A percentile compares a stretch with the other conserved stretches of the same genome.
Evolutionary conservation across 2,888 invertebrate species (phyloP).

Genomic region (Cosmia pyralina): DNA sequence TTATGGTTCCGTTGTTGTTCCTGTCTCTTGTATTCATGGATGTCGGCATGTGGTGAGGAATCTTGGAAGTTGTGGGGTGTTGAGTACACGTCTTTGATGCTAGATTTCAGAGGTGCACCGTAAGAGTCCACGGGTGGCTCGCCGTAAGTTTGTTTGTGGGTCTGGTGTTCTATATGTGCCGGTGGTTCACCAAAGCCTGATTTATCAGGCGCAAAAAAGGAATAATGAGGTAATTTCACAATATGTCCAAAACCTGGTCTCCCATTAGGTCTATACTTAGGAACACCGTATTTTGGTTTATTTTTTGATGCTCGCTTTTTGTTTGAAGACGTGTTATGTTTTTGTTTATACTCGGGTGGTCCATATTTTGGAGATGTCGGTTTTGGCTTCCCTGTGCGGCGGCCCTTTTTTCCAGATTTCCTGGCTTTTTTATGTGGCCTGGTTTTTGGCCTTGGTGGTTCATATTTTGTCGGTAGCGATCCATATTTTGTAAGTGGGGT

Average conservation of each 20-base stretch:
- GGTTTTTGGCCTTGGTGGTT: conserved; percentile 72
- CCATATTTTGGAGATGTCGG: conserved; percentile 32
- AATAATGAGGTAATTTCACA: conserved; percentile 66
- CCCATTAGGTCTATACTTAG: conserved; percentile 66
- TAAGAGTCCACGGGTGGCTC: conserved; percentile 81
- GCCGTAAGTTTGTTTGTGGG: conserved; percentile 67
- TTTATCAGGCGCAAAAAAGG: conserved; percentile 68
- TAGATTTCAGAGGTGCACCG: conserved; percentile 72
- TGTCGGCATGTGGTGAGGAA: conserved; percentile 46
- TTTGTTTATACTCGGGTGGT: background rate
- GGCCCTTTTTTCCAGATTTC: conserved; percentile 74
- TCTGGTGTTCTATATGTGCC: conserved; percentile 61
- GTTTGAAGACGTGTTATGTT: background rate
- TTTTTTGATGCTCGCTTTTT: conserved; percentile 44
- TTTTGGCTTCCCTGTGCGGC: conserved; percentile 63
- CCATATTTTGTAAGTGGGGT: conserved; percentile 71
- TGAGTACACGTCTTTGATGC: conserved; percentile 64
- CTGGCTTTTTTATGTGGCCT: conserved; percentile 69
- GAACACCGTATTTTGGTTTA: conserved; percentile 70
- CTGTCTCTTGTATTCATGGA: conserved; percentile 57
- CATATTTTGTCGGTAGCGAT: conserved; percentile 70
- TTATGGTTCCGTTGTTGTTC: conserved; percentile 69
- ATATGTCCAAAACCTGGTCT: conserved; percentile 69
- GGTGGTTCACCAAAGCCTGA: conserved; percentile 83
- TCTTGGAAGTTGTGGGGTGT: conserved; percentile 64